Evolutionary conservation across 2,888 invertebrate species (phyloP), one percentile per base, ranked within the genome.

Genomic region (Lochmaea crataegi): DNA sequence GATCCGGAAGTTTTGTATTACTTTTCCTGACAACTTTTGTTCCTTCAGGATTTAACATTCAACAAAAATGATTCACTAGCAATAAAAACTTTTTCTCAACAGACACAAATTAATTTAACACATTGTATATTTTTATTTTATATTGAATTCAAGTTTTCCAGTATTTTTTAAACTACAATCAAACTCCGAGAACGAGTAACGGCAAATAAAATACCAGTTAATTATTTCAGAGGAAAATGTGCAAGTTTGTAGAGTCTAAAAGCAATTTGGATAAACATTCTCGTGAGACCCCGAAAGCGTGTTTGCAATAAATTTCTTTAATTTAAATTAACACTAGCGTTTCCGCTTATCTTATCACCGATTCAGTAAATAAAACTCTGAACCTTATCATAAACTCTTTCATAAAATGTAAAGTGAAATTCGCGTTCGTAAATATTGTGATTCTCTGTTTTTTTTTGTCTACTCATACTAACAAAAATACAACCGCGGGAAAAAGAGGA

Each of bases 261-360:
- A 45, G 58, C 67, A 58, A 67, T 67, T 67, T 38, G 60, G 68
- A 68, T 68, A 68, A 48, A 48, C 60, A 60, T 42, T 60, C 68
- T 26, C 60, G 51, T 16, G 60, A 51, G 60, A 38, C 16, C n/a
- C 7, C n/a, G 16, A 38, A 68, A 68, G 68, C 68, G 60, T 38
- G 60, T n/a, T 60, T 61, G 26, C 57, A 56, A 70, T 70, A 70
- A 70, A 70, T 70, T 70, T 56, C 56, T 64, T 70, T 70, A 68
- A 72, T 72, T 76, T 76, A 73, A 76, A 76, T 76, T 76, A 76
- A 72, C 73, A 69, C 72, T 65, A 65, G 60, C 64, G 60, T 60
- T 69, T 69, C 57, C 69, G 66, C 71, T 76, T 76, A 76, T 76
- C 75, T 73, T 70, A 72, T 73, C 75, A 9, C 48, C 56, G 42